Conservation (phyloP, 2,888 invertebrate genomes). For the Hypomecis atomaria region DNA sequence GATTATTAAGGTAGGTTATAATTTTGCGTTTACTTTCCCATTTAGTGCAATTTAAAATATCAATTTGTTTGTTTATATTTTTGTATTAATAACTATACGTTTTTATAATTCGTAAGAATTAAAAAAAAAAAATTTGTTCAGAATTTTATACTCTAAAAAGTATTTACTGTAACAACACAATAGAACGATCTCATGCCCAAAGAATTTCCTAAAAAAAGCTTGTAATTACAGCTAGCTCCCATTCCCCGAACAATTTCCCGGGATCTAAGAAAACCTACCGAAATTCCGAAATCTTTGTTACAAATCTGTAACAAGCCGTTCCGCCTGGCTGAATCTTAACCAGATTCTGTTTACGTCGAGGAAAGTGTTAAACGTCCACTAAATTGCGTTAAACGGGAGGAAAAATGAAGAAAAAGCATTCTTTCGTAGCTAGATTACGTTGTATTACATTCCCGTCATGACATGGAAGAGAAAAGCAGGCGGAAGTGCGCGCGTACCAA, state of each 20-base stretch:
- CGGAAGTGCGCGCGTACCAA: no score
- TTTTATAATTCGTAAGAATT: no score
- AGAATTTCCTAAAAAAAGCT: neutral
- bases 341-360: constrained; percentile 38
- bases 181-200: neutral
- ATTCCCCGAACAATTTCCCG: constrained; percentile 1
- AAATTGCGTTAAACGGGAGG: constrained; percentile 41
- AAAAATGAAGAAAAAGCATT: constrained; percentile 41
- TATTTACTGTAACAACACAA: neutral
- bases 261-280: constrained; percentile 7
- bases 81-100: no score
- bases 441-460: neutral
- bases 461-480: no score
- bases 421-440: constrained; percentile 27
- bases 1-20: no score
- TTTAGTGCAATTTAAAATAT: no score
- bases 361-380: constrained; percentile 44
- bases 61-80: no score
- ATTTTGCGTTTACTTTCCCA: no score
- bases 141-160: no score
- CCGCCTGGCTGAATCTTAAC: constrained; percentile 28
- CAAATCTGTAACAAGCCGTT: constrained; percentile 22
- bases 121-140: no score
- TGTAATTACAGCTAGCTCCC: constrained; percentile 12
- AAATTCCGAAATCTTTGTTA: constrained; percentile 16